A percentile compares a stretch with the other conserved stretches of the same genome.
phyloP scores from a whole-genome alignment of 2,888 invertebrate genomes.

The Eurytoma californica region DNA sequence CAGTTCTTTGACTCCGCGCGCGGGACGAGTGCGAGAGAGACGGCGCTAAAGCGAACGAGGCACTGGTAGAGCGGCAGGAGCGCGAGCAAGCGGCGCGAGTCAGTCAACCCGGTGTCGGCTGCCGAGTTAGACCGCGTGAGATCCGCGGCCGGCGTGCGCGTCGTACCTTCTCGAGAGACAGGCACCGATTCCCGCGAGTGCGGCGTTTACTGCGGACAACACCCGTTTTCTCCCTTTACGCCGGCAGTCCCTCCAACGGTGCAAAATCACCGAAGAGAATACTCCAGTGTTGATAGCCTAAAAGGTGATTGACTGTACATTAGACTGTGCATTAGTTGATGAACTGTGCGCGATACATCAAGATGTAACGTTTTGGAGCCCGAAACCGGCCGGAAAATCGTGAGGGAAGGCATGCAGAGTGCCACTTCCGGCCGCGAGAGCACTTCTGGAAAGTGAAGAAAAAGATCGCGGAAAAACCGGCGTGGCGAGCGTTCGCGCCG shows the following conservation, averaged over 20 bases:
- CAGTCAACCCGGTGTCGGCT: conserved; percentile 74
- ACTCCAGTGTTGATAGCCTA: too few relatives aligned
- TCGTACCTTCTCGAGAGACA: background rate
- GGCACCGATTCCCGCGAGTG: background rate
- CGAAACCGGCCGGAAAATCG: conserved; percentile 9
- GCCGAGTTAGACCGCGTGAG: conserved; percentile 59
- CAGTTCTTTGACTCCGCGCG: conserved; percentile 67
- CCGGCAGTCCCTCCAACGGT: too few relatives aligned
- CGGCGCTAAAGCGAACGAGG: conserved; percentile 1
- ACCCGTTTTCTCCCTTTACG: background rate
- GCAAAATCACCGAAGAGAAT: too few relatives aligned
- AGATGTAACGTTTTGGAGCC: too few relatives aligned
- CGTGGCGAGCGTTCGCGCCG: background rate
- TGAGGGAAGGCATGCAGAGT: conserved; percentile 23
- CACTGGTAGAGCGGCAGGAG: background rate
- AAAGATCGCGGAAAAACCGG: background rate
- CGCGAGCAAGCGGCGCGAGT: conserved; percentile 63
- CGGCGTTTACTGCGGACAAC: background rate
- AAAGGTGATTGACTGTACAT: too few relatives aligned
- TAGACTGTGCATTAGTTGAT: too few relatives aligned
- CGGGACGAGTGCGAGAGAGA: background rate
- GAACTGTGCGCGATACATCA: too few relatives aligned
- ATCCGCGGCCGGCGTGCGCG: conserved; percentile 22
- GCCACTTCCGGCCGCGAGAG: conserved; percentile 23
- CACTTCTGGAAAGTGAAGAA: background rate